These are phyloP conservation scores for Schizopygopsis pylzovi DNA, from an alignment of 2,797 vertebrate species.

Conservation along the genomic window DNA sequence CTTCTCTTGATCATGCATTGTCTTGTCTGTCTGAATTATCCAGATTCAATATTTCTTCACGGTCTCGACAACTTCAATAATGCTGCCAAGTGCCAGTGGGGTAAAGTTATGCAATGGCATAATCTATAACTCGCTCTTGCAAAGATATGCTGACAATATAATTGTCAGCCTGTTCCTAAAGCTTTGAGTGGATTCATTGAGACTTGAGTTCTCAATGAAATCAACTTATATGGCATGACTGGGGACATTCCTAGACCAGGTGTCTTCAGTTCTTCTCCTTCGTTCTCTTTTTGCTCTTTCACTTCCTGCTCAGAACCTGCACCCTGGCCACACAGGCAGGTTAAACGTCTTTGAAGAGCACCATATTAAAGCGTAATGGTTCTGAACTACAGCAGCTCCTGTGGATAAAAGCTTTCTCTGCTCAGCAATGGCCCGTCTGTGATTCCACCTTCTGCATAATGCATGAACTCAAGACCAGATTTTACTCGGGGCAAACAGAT, in stretches of 20 bases:
- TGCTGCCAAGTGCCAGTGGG: slow-evolving; percentile 19
- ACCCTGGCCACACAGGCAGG: slow-evolving; percentile 35
- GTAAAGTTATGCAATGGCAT: slow-evolving; percentile 26
- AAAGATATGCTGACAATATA: slow-evolving; percentile 22
- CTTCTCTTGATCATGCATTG: slow-evolving; percentile 5
- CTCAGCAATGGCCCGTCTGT: slow-evolving; percentile 29
- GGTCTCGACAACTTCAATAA: slow-evolving; percentile 35
- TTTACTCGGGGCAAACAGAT: slow-evolving; percentile 44
- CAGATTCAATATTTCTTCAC: slow-evolving; percentile 35
- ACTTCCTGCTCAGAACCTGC: slow-evolving; percentile 24
- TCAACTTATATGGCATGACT: slow-evolving; percentile 11
- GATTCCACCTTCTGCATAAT: slow-evolving; percentile 56
- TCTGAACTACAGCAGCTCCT: slow-evolving; percentile 43
- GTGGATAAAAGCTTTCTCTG: slow-evolving; percentile 54
- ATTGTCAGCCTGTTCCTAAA: slow-evolving; percentile 33
- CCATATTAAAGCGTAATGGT: slow-evolving; percentile 57
- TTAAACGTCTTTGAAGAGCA: slow-evolving; percentile 53
- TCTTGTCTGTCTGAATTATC: slow-evolving; percentile 34
- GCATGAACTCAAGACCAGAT: slow-evolving; percentile 47
- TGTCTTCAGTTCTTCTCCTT: neutral
- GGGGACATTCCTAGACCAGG: neutral
- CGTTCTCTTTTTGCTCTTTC: neutral
- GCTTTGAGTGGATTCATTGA: slow-evolving; percentile 29
- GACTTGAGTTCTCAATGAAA: slow-evolving; percentile 22
- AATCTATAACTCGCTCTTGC: slow-evolving; percentile 32